phyloP scores from a whole-genome alignment of 2,113 vertebrate species.

The Spheniscus mendiculus region DNA sequence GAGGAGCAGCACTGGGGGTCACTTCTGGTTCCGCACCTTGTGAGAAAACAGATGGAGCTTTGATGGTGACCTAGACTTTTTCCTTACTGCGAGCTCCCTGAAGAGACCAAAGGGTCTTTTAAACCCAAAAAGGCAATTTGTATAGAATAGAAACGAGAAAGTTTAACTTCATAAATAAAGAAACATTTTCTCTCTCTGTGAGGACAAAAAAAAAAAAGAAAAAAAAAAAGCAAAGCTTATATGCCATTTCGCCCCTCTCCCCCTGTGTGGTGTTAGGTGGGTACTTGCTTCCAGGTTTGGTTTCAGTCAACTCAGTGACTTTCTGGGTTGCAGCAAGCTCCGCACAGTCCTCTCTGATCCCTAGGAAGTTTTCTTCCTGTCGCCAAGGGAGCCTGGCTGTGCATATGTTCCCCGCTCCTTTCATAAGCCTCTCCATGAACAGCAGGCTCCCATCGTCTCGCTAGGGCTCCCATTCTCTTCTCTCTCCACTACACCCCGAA shows the following conservation, averaged over 20 bases:
- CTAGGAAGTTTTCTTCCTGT: slow-evolving; percentile 1
- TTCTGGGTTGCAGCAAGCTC: background rate
- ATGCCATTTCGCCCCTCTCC: background rate
- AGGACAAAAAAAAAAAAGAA: background rate
- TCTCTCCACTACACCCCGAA: background rate
- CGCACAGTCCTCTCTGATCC: background rate
- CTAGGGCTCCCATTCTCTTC: background rate
- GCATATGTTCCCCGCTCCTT: background rate
- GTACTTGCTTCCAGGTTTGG: background rate
- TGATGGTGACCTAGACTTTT: background rate
- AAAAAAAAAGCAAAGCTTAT: background rate
- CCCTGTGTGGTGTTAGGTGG: background rate
- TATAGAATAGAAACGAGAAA: background rate
- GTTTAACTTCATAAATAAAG: background rate
- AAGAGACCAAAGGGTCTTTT: background rate
- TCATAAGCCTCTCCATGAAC: slow-evolving; percentile 14
- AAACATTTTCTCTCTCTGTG: background rate
- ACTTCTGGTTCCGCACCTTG: background rate
- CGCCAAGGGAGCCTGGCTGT: background rate
- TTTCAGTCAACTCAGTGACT: background rate
- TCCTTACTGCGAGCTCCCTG: background rate
- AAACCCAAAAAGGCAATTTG: background rate
- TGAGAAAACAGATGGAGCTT: background rate
- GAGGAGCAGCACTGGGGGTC: background rate
- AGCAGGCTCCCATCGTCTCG: slow-evolving; percentile 49